Percentiles rank a stretch among this genome's conserved stretches.
These are phyloP conservation scores for Ceriagrion tenellum DNA, from an alignment of 2,888 invertebrate species.

Conservation along the genomic window DNA sequence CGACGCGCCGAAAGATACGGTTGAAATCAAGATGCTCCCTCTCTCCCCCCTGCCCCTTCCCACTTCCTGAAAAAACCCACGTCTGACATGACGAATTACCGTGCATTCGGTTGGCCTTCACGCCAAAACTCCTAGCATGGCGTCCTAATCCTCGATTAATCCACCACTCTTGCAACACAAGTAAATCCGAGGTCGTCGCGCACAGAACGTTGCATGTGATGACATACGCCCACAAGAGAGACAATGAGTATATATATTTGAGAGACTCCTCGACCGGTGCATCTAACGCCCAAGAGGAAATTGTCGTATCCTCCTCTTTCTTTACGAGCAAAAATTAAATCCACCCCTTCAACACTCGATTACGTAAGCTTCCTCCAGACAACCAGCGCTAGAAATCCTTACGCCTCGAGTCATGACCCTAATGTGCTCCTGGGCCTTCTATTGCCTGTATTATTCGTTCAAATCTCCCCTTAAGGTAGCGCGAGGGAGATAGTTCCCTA, in stretches of 20 bases:
- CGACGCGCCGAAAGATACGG: background rate
- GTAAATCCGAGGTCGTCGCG: background rate
- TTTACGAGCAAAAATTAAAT: background rate
- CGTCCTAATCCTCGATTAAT: background rate
- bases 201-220: background rate
- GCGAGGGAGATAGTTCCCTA: no score
- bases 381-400: no score
- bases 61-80: no score
- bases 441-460: no score
- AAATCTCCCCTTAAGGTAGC: no score
- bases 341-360: background rate
- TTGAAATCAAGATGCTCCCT: background rate
- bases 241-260: background rate
- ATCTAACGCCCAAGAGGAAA: background rate
- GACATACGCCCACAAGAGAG: background rate
- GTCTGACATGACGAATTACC: slow-evolving; percentile 4
- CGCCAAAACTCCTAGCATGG: background rate
- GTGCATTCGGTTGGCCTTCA: background rate
- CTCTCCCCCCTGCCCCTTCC: background rate
- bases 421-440: no score
- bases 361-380: background rate
- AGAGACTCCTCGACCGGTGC: background rate
- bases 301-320: background rate
- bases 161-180: background rate
- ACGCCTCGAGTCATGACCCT: no score